A percentile compares a stretch with the other conserved stretches of the same genome.
These are phyloP conservation scores for Tiaroga cobitis DNA, from an alignment of 2,797 vertebrate genomes.

Conservation along the genomic window DNA sequence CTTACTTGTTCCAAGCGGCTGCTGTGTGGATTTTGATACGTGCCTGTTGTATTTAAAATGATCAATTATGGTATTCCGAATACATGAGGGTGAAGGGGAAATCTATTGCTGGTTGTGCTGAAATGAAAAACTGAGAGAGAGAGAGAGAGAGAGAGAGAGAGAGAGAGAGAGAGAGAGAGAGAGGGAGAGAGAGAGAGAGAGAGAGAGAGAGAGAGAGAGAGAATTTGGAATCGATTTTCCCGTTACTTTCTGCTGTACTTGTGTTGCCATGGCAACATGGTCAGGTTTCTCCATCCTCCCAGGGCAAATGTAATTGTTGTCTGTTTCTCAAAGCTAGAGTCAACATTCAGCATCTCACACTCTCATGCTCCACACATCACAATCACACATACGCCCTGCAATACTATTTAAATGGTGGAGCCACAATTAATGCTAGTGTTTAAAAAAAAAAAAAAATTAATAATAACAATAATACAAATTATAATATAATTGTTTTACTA, in stretches of 20 bases:
- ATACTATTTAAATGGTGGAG: background rate
- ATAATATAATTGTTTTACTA: background rate
- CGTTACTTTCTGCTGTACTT: constrained; percentile 84
- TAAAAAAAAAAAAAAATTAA: background rate
- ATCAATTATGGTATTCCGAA: constrained; percentile 1
- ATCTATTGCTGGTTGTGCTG: constrained; percentile 38
- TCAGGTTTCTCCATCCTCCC: constrained; percentile 82
- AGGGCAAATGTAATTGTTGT: constrained; percentile 86
- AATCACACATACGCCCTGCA: background rate
- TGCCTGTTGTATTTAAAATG: constrained; percentile 27
- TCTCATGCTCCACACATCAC: constrained; percentile 19
- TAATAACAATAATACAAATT: background rate
- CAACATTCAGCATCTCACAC: constrained; percentile 65
- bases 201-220: constrained; percentile 65
- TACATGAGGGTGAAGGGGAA: constrained; percentile 18
- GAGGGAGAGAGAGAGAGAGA: too few relatives aligned
- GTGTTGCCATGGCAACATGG: constrained; percentile 85
- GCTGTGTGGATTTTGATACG: constrained; percentile 8
- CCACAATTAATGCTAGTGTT: background rate
- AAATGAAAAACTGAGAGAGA: constrained; percentile 30
- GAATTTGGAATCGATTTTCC: constrained; percentile 81
- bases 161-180: too few relatives aligned
- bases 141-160: background rate
- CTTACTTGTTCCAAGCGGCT: background rate
- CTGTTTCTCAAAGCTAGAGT: constrained; percentile 76